These are phyloP conservation scores for Hemicrepidius hirtus DNA, from an alignment of 2,888 invertebrate species.

Conservation along the genomic window DNA sequence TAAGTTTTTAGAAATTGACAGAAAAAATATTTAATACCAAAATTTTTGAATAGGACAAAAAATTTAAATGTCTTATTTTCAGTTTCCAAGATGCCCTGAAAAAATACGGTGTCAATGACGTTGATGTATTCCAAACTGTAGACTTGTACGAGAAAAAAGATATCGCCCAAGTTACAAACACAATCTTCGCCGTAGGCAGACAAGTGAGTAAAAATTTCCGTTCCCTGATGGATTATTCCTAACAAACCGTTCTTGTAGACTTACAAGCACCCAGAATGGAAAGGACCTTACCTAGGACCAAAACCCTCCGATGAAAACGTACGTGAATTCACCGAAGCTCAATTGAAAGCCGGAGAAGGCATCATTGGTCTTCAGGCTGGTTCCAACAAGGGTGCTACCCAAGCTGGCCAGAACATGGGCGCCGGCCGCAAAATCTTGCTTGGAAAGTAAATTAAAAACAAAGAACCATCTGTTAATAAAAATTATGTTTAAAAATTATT, in stretches of 20 bases:
- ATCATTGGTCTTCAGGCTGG: slow-evolving; percentile 97
- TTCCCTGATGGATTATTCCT: too few relatives aligned
- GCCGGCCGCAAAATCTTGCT: slow-evolving; percentile 92
- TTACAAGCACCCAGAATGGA: slow-evolving; percentile 89
- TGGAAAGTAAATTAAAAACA: slow-evolving; percentile 80
- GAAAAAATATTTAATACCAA: too few relatives aligned
- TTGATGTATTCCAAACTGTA: slow-evolving; percentile 97
- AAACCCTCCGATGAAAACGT: slow-evolving; percentile 96
- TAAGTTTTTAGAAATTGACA: slow-evolving; percentile 72
- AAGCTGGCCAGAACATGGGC: slow-evolving; percentile 93
- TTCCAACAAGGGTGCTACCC: slow-evolving; percentile 96
- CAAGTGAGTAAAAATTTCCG: slow-evolving; percentile 74
- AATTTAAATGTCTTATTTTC: not conserved
- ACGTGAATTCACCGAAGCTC: slow-evolving; percentile 95
- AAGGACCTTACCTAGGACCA: slow-evolving; percentile 93
- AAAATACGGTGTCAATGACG: slow-evolving; percentile 91
- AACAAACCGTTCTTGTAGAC: slow-evolving; percentile 73
- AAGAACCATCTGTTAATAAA: slow-evolving; percentile 26
- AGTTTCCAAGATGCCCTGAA: slow-evolving; percentile 92
- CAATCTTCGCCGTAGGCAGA: slow-evolving; percentile 90
- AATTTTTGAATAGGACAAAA: too few relatives aligned
- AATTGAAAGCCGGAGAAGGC: slow-evolving; percentile 90
- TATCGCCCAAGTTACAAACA: slow-evolving; percentile 88
- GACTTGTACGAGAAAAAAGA: slow-evolving; percentile 97
- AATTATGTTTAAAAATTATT: slow-evolving; percentile 26